These are phyloP conservation scores for Chiroxiphia lanceolata DNA, from an alignment of 2,797 vertebrate species.

Conservation along the genomic window DNA sequence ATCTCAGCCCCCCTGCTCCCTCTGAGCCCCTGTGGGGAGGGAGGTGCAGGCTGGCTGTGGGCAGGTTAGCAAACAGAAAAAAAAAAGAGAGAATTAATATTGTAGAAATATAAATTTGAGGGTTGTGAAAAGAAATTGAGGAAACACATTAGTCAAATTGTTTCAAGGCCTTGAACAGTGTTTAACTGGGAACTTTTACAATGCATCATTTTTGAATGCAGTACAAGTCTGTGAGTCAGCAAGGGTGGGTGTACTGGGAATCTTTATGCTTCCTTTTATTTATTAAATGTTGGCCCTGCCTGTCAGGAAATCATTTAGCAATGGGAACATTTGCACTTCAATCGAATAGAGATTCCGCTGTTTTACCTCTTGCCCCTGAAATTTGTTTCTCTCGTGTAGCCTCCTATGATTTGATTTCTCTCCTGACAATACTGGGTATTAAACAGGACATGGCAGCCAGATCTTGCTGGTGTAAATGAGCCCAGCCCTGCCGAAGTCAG, in stretches of 20 bases:
- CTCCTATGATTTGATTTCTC: conserved; percentile 54
- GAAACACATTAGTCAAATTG: conserved; percentile 25
- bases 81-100: background rate
- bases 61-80: background rate
- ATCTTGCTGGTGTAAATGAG: conserved; percentile 36
- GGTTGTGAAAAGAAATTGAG: background rate
- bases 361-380: conserved; percentile 53
- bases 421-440: conserved; percentile 19
- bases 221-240: conserved; percentile 30
- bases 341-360: background rate
- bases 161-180: background rate
- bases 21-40: background rate
- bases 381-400: conserved; percentile 47
- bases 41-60: background rate
- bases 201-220: conserved; percentile 5
- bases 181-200: conserved; percentile 22
- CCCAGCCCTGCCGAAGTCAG: background rate
- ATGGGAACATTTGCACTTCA: conserved; percentile 54
- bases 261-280: conserved; percentile 59
- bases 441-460: background rate
- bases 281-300: conserved; percentile 58
- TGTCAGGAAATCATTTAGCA: conserved; percentile 57
- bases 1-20: background rate
- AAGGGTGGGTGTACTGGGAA: conserved; percentile 49
- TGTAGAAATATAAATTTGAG: background rate